A percentile compares a stretch with the other conserved stretches of the same genome.
These are phyloP conservation scores for Spheniscus humboldti DNA, from an alignment of 2,797 vertebrate species.

Conservation along the genomic window DNA sequence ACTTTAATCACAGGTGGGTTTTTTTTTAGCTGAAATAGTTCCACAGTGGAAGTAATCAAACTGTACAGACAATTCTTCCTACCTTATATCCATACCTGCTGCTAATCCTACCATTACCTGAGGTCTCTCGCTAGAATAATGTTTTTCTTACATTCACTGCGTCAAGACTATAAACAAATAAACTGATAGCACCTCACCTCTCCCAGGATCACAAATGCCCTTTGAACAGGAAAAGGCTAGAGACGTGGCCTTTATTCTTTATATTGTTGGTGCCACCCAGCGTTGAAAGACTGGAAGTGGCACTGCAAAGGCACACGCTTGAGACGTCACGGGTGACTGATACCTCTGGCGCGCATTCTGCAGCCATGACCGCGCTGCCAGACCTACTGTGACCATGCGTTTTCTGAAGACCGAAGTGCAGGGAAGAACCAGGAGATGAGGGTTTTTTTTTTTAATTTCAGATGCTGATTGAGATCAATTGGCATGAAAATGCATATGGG, in stretches of 20 bases:
- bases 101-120: not conserved
- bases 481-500: not conserved
- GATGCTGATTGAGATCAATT: not conserved
- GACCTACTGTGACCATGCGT: not conserved
- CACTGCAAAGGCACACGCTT: not conserved
- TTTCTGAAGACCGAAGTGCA: not conserved
- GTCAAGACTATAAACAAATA: not conserved
- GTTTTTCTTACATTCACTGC: not conserved
- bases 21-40: not conserved
- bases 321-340: accelerated
- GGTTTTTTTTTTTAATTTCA: not conserved
- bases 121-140: not conserved
- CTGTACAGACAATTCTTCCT: not conserved
- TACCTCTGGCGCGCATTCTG: accelerated
- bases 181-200: not conserved
- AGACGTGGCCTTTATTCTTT: not conserved
- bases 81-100: not conserved
- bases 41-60: not conserved
- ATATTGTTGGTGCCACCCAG: constrained; percentile 55
- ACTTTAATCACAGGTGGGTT: accelerated
- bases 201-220: not conserved
- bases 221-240: not conserved
- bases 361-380: not conserved
- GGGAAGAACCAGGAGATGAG: not conserved
- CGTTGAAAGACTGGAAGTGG: not conserved